phyloP scores from a whole-genome alignment of 2,888 invertebrate genomes.

The Sipunculus nudus region DNA sequence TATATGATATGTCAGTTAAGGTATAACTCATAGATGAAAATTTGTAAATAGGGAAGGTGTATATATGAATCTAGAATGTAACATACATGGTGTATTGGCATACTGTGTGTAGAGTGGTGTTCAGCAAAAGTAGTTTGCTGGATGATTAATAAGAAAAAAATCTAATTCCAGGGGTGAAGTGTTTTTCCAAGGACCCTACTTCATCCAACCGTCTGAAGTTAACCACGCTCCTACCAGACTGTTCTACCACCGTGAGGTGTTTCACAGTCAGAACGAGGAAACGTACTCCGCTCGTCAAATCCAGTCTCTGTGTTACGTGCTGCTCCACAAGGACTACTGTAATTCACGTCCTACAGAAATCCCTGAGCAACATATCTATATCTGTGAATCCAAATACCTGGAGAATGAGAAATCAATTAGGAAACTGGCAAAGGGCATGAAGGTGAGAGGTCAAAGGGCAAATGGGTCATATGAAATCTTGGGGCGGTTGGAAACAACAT shows the following conservation, averaged over 20 bases:
- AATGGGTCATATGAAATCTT: no score
- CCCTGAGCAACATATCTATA: constrained; percentile 87
- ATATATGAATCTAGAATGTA: no score
- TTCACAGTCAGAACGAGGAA: constrained; percentile 89
- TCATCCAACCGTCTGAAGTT: constrained; percentile 88
- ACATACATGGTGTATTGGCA: no score
- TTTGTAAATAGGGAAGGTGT: no score
- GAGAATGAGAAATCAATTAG: constrained; percentile 75
- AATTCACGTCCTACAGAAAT: constrained; percentile 93
- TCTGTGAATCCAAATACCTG: constrained; percentile 92
- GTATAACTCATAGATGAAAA: no score
- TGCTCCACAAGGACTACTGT: constrained; percentile 89
- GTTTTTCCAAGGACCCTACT: constrained; percentile 93
- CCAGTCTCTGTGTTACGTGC: constrained; percentile 84
- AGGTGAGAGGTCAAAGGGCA: no score
- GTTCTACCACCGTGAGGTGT: constrained; percentile 93
- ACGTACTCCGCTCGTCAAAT: constrained; percentile 90
- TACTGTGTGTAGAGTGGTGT: no score
- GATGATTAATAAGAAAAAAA: no score
- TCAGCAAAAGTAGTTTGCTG: no score
- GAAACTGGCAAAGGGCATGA: constrained; percentile 59
- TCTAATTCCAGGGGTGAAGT: constrained; percentile 79
- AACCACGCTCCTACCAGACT: constrained; percentile 74
- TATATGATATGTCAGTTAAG: no score
- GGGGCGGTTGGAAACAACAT: no score